Conservation (phyloP, 2,888 invertebrate genomes). For the Drosophila birchii region DNA sequence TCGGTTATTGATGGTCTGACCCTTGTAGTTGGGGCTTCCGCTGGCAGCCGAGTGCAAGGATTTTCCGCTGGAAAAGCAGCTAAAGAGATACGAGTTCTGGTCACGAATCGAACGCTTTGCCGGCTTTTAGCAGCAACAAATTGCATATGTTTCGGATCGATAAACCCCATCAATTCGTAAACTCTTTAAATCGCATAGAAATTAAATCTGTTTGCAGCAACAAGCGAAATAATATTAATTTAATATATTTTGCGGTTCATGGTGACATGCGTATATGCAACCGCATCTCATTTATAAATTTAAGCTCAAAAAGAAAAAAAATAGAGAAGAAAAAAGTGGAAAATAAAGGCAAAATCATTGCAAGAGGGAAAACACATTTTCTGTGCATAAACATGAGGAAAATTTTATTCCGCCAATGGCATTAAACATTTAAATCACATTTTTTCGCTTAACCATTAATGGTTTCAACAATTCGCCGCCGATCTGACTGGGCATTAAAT, state of each 20-base stretch:
- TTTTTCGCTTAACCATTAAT: constrained; percentile 40
- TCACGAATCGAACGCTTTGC: constrained; percentile 36
- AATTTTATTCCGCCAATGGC: constrained; percentile 10
- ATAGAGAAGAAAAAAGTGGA: not conserved
- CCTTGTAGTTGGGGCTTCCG: constrained; percentile 52
- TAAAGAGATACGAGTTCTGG: constrained; percentile 52
- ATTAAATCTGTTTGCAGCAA: constrained; percentile 26
- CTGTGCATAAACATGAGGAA: constrained; percentile 8
- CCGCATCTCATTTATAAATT: constrained; percentile 37
- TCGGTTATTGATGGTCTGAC: constrained; percentile 67
- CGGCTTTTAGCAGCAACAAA: constrained; percentile 62
- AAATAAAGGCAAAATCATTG: constrained; percentile 8
- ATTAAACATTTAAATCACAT: constrained; percentile 39
- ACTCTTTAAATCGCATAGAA: constrained; percentile 19
- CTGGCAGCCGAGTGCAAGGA: constrained; percentile 57
- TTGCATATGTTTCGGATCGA: constrained; percentile 57
- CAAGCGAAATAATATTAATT: constrained; percentile 63
- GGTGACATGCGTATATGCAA: constrained; percentile 42
- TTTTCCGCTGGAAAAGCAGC: constrained; percentile 53
- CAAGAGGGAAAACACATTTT: constrained; percentile 1
- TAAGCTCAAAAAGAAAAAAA: not conserved
- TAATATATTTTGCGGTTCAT: constrained; percentile 51
- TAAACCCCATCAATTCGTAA: constrained; percentile 60
- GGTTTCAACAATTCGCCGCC: constrained; percentile 32
- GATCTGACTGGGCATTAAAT: constrained; percentile 33